Base-by-base conservation (phyloP, 2,797 vertebrate genomes). In the Chelon auratus region DNA sequence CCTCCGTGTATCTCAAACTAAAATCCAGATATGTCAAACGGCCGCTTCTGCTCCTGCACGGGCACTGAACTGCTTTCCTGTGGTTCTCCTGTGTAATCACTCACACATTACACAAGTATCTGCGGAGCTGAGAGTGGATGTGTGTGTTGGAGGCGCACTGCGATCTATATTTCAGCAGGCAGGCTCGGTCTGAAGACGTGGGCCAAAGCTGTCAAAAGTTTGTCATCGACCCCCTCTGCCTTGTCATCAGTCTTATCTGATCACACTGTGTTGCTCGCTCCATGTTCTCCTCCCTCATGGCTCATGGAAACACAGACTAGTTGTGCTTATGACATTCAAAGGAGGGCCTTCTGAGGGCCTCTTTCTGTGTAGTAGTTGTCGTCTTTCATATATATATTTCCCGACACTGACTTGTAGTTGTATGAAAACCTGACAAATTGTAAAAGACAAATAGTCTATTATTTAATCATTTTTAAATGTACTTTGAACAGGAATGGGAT, bases 161-260 rank as follows among this genome's bases (percentile, higher is more conserved):
- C 65, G 78, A 93, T 94, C 93, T 90, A 70, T 89, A 91, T 94
- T 91, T 94, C 93, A 93, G 88, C 92, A 83, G 74, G 80, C 81
- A 11, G 84, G 75, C 89, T 68, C 3, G 78, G 78, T 81, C 86
- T 85, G 80, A 88, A 81, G 93, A 88, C 82, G 68, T 15, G 83
- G 78, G 92, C 92, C 92, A 93, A 87, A 89, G 81, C 90, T 93
- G 92, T 94, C 93, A 91, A 86, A 87, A 72, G 87, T 91, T 93
- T 94, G 91, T 94, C 94, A 94, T 93, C 92, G 79, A 93, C 93
- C 91, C 92, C 93, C 88, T 89, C 87, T 67, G 88, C 91, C 93
- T 91, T 94, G 93, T 93, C 94, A 92, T 95, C 93, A 72, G 86
- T 63, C 92, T 94, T 94, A 94, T 95, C 94, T 93, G 93, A 95